phyloP scores from a whole-genome alignment of 2,797 vertebrate species.

The Argyrosomus regius region DNA sequence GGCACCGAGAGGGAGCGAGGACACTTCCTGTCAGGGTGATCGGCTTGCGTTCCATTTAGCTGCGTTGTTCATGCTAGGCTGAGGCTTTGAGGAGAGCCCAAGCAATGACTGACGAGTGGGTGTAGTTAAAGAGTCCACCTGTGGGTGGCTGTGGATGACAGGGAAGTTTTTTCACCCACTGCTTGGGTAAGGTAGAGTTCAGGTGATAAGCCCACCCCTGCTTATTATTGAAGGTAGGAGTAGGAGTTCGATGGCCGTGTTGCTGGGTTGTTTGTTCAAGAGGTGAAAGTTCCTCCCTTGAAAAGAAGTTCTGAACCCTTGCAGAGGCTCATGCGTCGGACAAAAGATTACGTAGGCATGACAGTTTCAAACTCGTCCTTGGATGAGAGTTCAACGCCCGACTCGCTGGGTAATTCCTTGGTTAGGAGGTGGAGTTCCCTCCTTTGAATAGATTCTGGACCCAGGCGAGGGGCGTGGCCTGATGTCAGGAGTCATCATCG shows the following conservation, averaged over 20 bases:
- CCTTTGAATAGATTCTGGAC: conserved; percentile 83
- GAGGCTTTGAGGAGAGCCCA: conserved; percentile 45
- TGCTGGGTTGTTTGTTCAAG: conserved; percentile 38
- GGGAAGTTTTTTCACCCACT: conserved; percentile 4
- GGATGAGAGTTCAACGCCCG: conserved; percentile 62
- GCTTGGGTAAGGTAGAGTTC: conserved; percentile 33
- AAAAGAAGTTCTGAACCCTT: conserved; percentile 34
- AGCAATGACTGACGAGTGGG: conserved; percentile 39
- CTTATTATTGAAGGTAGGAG: conserved; percentile 35
- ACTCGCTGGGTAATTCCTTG: conserved; percentile 71
- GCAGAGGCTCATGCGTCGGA: conserved; percentile 37
- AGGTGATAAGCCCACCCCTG: conserved; percentile 20
- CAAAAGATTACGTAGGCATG: conserved; percentile 22
- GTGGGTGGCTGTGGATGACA: conserved; percentile 22
- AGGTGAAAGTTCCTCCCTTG: conserved; percentile 33
- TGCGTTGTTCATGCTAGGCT: conserved; percentile 57
- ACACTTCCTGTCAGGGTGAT: conserved; percentile 36
- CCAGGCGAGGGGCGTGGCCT: conserved; percentile 86
- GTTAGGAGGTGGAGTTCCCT: conserved; percentile 80
- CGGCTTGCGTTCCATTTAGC: conserved; percentile 44
- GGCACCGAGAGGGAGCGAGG: conserved; percentile 37
- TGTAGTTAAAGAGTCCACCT: conserved; percentile 29
- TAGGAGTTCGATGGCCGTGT: conserved; percentile 34
- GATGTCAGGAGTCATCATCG: conserved; percentile 95
- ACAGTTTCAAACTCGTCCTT: conserved; percentile 46